Percentiles rank a stretch among this genome's conserved stretches.
These are phyloP conservation scores for Lasioglossum vierecki DNA, from an alignment of 2,888 invertebrate species.

Conservation along the genomic window DNA sequence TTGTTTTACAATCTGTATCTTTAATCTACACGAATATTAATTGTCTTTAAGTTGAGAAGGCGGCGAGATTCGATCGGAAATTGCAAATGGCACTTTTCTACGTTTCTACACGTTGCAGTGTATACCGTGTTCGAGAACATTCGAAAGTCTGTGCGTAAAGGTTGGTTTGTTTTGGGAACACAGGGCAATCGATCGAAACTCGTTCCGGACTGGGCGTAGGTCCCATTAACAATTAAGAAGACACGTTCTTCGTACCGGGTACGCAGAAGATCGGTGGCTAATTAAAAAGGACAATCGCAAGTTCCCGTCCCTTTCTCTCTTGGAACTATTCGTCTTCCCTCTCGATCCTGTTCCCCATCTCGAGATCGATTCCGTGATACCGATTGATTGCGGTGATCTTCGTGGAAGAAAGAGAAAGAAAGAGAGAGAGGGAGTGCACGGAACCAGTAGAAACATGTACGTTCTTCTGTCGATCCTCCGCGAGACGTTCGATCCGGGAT, in stretches of 20 bases:
- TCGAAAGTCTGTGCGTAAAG: constrained; percentile 19
- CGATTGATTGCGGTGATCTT: constrained; percentile 51
- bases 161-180: constrained; percentile 26
- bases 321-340: constrained; percentile 42
- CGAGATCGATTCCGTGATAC: constrained; percentile 56
- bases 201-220: constrained; percentile 69
- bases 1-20: neutral
- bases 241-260: constrained; percentile 55
- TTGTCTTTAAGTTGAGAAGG: neutral
- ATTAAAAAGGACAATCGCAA: constrained; percentile 72
- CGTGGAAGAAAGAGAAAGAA: constrained; percentile 28
- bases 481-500: neutral
- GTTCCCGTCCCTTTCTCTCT: neutral
- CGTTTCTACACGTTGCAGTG: neutral
- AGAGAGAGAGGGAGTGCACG: constrained; percentile 1
- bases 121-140: neutral
- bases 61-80: neutral
- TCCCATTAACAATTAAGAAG: constrained; percentile 75
- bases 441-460: constrained; percentile 31
- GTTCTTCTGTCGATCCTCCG: constrained; percentile 11
- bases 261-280: constrained; percentile 61
- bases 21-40: neutral
- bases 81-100: constrained; percentile 7
- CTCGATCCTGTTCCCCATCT: constrained; percentile 23
- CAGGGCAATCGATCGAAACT: constrained; percentile 53